A percentile compares a stretch with the other conserved stretches of the same genome.
phyloP scores from a whole-genome alignment of 2,113 vertebrate genomes.

The Oryzias celebensis region DNA sequence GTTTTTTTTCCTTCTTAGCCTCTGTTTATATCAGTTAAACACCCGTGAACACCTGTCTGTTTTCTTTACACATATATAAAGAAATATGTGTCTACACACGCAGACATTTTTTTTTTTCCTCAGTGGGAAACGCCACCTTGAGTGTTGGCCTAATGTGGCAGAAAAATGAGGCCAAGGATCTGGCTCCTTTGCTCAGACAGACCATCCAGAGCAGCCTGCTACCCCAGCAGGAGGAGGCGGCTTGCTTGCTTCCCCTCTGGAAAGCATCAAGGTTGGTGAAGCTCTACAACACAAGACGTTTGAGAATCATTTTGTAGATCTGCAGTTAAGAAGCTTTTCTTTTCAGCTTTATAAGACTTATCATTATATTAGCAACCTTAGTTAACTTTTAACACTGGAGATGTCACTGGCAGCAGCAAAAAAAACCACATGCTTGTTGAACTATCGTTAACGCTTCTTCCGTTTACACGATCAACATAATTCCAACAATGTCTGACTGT shows the following conservation, averaged over 20 bases:
- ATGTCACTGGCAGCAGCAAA: too few species aligned
- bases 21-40: constrained; percentile 13
- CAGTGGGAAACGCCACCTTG: constrained; percentile 36
- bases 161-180: constrained; percentile 61
- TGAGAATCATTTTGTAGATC: constrained; percentile 16
- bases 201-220: constrained; percentile 32
- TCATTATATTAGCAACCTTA: too few species aligned
- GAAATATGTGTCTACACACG: background rate
- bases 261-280: constrained; percentile 41
- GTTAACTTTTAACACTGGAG: too few species aligned
- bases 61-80: background rate
- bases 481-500: too few species aligned
- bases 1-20: background rate
- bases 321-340: background rate
- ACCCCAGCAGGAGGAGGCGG: constrained; percentile 15
- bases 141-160: constrained; percentile 60
- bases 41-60: background rate
- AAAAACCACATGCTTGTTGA: too few species aligned
- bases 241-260: constrained; percentile 23
- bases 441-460: too few species aligned
- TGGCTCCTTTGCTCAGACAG: constrained; percentile 40
- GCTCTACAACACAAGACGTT: constrained; percentile 6
- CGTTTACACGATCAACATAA: too few species aligned
- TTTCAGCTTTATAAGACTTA: too few species aligned
- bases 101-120: constrained; percentile 4